Conservation (phyloP, 2,113 vertebrate species). For the Pelusios castaneus region DNA sequence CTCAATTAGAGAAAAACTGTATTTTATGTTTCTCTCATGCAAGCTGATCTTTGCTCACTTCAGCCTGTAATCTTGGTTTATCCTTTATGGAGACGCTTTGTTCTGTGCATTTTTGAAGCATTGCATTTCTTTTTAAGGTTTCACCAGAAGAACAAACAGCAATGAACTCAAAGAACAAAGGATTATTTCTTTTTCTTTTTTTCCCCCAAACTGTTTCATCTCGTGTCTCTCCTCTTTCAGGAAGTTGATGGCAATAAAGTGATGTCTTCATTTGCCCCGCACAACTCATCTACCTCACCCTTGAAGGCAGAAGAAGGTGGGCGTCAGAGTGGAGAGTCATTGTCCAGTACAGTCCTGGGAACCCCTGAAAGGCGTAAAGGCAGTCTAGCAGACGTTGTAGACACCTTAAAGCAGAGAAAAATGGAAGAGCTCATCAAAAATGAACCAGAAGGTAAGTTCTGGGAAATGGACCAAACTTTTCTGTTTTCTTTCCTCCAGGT, state of each 20-base stretch:
- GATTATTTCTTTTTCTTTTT: background rate
- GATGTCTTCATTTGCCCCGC: constrained; percentile 92
- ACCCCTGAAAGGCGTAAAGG: constrained; percentile 97
- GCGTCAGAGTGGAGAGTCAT: constrained; percentile 87
- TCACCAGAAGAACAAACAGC: constrained; percentile 53
- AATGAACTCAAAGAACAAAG: constrained; percentile 52
- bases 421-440: constrained; percentile 99
- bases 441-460: constrained; percentile 94
- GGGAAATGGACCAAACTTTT: constrained; percentile 1
- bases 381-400: constrained; percentile 96
- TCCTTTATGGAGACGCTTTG: constrained; percentile 67
- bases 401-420: constrained; percentile 98
- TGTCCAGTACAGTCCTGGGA: constrained; percentile 85
- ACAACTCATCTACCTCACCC: constrained; percentile 99
- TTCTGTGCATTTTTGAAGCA: constrained; percentile 59
- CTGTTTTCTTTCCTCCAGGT: constrained; percentile 9
- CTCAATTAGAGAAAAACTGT: constrained; percentile 47
- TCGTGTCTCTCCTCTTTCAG: constrained; percentile 75
- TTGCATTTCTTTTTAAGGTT: constrained; percentile 54
- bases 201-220: constrained; percentile 24
- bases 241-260: constrained; percentile 95
- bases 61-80: constrained; percentile 56
- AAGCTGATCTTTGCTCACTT: constrained; percentile 62
- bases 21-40: constrained; percentile 55
- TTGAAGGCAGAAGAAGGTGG: constrained; percentile 93